Percentiles rank a stretch among this genome's conserved stretches.
phyloP scores from a whole-genome alignment of 2,888 invertebrate species.

The Aplocera efformata region DNA sequence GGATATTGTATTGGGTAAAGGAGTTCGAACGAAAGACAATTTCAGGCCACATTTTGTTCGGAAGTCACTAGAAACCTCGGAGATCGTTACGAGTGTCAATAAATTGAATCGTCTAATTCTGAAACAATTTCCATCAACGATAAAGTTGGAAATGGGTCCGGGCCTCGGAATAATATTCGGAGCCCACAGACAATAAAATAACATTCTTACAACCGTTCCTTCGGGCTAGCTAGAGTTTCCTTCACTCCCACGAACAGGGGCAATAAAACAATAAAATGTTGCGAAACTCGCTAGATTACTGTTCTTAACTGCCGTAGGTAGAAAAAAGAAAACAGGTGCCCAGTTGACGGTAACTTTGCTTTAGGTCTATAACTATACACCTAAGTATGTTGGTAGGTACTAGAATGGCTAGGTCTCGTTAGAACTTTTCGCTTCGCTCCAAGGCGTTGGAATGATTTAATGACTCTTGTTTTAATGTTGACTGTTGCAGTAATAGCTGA shows the following conservation, averaged over 20 bases:
- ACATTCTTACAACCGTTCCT: conserved; percentile 58
- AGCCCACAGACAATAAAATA: conserved; percentile 59
- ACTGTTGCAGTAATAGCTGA: conserved; percentile 30
- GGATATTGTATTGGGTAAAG: neutral
- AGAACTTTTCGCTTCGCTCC: conserved; percentile 30
- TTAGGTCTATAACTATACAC: conserved; percentile 33
- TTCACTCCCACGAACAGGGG: conserved; percentile 37
- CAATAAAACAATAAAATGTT: conserved; percentile 63
- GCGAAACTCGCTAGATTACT: conserved; percentile 50
- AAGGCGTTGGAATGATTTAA: conserved; percentile 35
- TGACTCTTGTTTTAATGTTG: conserved; percentile 33
- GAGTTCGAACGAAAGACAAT: conserved; percentile 23
- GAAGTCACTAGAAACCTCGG: conserved; percentile 8
- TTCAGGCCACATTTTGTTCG: too few relatives aligned
- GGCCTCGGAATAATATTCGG: conserved; percentile 54
- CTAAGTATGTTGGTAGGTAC: conserved; percentile 26
- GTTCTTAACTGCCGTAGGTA: conserved; percentile 39
- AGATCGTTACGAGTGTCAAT: conserved; percentile 36
- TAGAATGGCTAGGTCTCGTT: conserved; percentile 20
- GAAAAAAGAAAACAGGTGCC: conserved; percentile 35
- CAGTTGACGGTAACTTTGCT: conserved; percentile 29
- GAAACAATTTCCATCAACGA: conserved; percentile 47
- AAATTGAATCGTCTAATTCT: conserved; percentile 43
- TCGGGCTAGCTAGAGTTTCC: conserved; percentile 48
- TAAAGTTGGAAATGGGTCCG: conserved; percentile 54